Evolutionary conservation across 2,888 invertebrate species (phyloP).

Genomic region (Heliconius ismenius): DNA sequence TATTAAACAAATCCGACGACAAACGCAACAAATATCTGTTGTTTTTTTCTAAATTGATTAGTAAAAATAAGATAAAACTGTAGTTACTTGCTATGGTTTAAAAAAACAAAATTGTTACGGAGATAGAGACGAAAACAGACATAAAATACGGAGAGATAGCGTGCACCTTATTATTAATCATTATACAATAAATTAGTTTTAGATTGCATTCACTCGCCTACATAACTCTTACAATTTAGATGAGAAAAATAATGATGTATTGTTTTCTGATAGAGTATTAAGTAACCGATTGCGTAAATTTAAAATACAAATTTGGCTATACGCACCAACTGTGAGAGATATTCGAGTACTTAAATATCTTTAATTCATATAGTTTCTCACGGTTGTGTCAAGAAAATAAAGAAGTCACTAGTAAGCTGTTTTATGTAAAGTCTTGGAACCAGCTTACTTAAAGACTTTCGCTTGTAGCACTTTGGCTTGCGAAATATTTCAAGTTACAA

Average conservation of each 20-base stretch:
- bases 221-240: slow-evolving; percentile 14
- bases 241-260: slow-evolving; percentile 14
- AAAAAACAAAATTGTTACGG: background rate
- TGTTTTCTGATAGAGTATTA: slow-evolving; percentile 15
- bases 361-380: slow-evolving; percentile 24
- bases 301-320: slow-evolving; percentile 3
- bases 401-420: slow-evolving; percentile 14
- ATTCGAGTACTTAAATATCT: background rate
- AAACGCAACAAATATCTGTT: too few species aligned
- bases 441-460: slow-evolving; percentile 33
- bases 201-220: slow-evolving; percentile 37
- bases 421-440: slow-evolving; percentile 24
- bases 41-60: background rate
- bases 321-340: slow-evolving; percentile 4
- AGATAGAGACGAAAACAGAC: background rate
- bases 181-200: slow-evolving; percentile 34
- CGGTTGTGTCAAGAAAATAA: slow-evolving; percentile 28
- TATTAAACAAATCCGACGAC: background rate
- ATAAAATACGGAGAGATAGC: slow-evolving; percentile 15
- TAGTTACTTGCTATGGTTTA: too few species aligned
- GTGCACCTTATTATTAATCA: slow-evolving; percentile 26
- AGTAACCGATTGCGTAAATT: slow-evolving; percentile 3
- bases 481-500: slow-evolving; percentile 31
- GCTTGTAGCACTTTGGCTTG: slow-evolving; percentile 32
- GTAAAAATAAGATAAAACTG: background rate